Percentiles rank a stretch among this genome's conserved stretches.
These are phyloP conservation scores for Rhadinocentrus ornatus DNA, from an alignment of 2,797 vertebrate genomes.

Conservation along the genomic window DNA sequence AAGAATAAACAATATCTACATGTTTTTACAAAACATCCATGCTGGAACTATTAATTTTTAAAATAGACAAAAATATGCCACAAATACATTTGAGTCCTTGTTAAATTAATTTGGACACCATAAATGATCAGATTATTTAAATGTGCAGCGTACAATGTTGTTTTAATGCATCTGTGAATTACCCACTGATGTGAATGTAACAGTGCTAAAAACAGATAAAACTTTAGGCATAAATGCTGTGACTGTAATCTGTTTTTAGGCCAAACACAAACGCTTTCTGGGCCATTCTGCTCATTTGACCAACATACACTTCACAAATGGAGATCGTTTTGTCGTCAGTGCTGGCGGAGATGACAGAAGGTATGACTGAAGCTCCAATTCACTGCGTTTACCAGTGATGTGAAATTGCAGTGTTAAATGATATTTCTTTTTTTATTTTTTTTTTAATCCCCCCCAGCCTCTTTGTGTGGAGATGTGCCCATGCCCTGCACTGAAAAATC, in stretches of 20 bases:
- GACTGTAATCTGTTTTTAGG: constrained; percentile 79
- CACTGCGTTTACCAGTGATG: not conserved
- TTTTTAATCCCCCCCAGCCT: constrained; percentile 79
- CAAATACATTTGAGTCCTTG: not conserved
- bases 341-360: constrained; percentile 97
- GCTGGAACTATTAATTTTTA: not conserved
- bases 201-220: no score
- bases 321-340: constrained; percentile 92
- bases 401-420: not conserved
- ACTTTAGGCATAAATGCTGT: not conserved
- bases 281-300: constrained; percentile 97
- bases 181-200: not conserved
- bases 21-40: not conserved
- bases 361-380: constrained; percentile 65
- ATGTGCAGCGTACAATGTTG: not conserved
- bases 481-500: constrained; percentile 87
- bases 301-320: constrained; percentile 93
- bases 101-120: no score
- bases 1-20: not conserved
- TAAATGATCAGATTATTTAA: not conserved
- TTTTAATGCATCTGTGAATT: not conserved
- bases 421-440: not conserved
- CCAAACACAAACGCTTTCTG: constrained; percentile 97
- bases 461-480: constrained; percentile 97
- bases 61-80: not conserved